These are phyloP conservation scores for Callosobruchus maculatus DNA, from an alignment of 2,888 invertebrate species.

Conservation along the genomic window DNA sequence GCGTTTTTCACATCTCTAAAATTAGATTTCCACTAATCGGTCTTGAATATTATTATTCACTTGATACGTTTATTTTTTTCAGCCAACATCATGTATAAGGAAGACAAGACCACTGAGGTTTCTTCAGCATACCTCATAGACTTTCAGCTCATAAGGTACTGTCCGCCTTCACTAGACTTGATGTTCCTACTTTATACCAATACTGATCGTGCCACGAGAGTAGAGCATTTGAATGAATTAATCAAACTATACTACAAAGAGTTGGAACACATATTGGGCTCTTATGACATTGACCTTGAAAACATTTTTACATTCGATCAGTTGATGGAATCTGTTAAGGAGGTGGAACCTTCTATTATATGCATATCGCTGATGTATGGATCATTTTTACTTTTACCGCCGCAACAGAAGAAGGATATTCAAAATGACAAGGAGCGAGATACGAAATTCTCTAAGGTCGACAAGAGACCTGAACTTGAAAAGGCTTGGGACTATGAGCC, in stretches of 20 bases:
- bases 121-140: slow-evolving; percentile 31
- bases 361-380: slow-evolving; percentile 19
- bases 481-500: slow-evolving; percentile 1
- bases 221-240: slow-evolving; percentile 19
- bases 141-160: slow-evolving; percentile 48
- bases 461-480: slow-evolving; percentile 16
- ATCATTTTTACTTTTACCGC: slow-evolving; percentile 16
- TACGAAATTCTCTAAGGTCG: slow-evolving; percentile 17
- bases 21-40: no score
- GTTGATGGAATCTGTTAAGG: slow-evolving; percentile 23
- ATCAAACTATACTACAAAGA: slow-evolving; percentile 25
- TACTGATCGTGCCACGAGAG: slow-evolving; percentile 18
- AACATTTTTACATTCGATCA: slow-evolving; percentile 21
- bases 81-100: background rate
- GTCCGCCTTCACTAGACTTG: slow-evolving; percentile 62
- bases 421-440: slow-evolving; percentile 19
- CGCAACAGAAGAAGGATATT: slow-evolving; percentile 21
- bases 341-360: slow-evolving; percentile 24
- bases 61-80: background rate
- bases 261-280: slow-evolving; percentile 17
- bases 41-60: no score
- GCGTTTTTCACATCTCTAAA: no score
- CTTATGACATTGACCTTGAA: slow-evolving; percentile 18
- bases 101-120: background rate
- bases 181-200: slow-evolving; percentile 38